Evolutionary conservation across 2,888 invertebrate species (phyloP).

Genomic region (Amorpha juglandis): DNA sequence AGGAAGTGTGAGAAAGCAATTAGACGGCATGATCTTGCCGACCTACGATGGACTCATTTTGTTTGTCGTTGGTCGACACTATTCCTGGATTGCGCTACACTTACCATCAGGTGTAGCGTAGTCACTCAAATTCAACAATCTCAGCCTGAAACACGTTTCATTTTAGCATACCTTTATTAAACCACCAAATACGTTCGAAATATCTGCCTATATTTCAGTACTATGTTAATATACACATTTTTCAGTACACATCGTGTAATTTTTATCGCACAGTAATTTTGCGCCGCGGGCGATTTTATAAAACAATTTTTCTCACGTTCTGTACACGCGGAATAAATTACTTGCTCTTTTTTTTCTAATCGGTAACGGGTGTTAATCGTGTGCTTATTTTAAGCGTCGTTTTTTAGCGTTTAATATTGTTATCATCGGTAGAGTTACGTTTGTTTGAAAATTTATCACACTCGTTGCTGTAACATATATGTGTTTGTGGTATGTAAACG

Average conservation of each 20-base stretch:
- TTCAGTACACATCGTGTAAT: conserved; percentile 2
- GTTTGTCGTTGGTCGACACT: no score
- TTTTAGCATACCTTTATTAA: conserved; percentile 24
- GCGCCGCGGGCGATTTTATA: conserved; percentile 32
- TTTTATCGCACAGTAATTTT: conserved; percentile 34
- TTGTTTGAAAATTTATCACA: not conserved
- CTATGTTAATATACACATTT: not conserved
- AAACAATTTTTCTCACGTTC: conserved; percentile 40
- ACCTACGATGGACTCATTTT: no score
- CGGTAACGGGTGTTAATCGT: conserved; percentile 8
- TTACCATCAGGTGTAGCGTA: no score
- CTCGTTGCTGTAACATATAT: no score
- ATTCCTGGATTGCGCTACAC: no score
- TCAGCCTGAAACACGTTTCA: conserved; percentile 20
- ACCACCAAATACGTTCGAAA: conserved; percentile 9
- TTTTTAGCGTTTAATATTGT: not conserved
- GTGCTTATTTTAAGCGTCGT: not conserved
- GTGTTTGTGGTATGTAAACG: no score
- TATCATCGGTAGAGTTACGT: no score
- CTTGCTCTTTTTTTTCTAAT: conserved; percentile 30
- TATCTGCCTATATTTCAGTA: not conserved
- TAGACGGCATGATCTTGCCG: no score
- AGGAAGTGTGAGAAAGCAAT: no score
- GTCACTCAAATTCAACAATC: not conserved
- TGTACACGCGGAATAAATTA: conserved; percentile 34